phyloP scores from a whole-genome alignment of 2,113 vertebrate genomes.

The Silurus meridionalis region DNA sequence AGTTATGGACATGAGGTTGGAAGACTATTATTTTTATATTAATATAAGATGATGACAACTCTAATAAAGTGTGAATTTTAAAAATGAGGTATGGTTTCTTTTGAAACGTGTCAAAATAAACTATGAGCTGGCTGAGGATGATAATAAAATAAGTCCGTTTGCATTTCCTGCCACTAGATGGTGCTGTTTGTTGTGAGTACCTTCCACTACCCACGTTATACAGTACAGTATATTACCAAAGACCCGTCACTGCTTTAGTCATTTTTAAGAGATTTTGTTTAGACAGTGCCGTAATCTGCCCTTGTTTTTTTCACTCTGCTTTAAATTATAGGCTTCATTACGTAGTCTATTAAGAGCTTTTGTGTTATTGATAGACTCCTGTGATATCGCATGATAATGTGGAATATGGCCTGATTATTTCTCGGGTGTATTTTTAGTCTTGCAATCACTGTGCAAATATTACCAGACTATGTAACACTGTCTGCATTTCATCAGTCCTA shows the following conservation, averaged over 20 bases:
- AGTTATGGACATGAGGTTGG: slow-evolving; percentile 21
- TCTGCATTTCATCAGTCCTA: not conserved
- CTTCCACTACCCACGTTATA: not conserved
- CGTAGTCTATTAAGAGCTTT: not conserved
- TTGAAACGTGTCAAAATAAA: not conserved
- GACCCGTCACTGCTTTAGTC: not conserved
- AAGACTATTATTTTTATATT: slow-evolving; percentile 37
- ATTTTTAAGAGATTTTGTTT: not conserved
- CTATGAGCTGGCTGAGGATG: not conserved
- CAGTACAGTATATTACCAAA: not conserved
- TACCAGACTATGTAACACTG: slow-evolving; percentile 15
- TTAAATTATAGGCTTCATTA: not conserved
- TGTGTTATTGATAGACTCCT: not conserved
- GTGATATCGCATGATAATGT: not conserved
- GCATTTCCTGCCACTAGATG: slow-evolving; percentile 20
- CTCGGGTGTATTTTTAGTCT: slow-evolving; percentile 7
- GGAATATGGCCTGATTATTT: not conserved
- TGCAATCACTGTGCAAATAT: slow-evolving; percentile 40
- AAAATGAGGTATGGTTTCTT: not conserved
- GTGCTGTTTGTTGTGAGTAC: not conserved
- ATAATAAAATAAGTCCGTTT: not conserved
- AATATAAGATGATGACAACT: slow-evolving; percentile 23
- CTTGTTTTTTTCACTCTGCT: not conserved
- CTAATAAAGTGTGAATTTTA: slow-evolving; percentile 36
- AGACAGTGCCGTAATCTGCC: not conserved